phyloP scores from a whole-genome alignment of 2,113 vertebrate genomes.

The Gadus macrocephalus region DNA sequence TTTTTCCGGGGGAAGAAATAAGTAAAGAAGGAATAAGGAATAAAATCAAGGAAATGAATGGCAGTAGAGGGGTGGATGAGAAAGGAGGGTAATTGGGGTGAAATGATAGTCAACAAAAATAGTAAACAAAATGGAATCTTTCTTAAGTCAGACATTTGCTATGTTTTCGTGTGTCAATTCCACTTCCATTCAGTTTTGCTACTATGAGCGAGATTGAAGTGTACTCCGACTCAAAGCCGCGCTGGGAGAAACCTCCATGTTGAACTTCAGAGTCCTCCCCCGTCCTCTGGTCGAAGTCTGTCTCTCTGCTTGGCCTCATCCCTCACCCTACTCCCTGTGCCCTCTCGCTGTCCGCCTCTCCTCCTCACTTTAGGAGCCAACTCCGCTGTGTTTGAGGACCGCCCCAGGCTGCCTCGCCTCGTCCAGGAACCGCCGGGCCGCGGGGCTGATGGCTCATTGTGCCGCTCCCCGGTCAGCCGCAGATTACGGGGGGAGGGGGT shows the following conservation, averaged over 20 bases:
- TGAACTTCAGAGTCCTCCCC: not conserved
- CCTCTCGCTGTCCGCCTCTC: conserved; percentile 37
- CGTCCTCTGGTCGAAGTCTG: not conserved
- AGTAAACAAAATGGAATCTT: too few relatives aligned
- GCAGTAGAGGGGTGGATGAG: not conserved
- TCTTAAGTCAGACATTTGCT: not conserved
- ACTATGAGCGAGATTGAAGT: too few relatives aligned
- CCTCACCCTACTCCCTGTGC: conserved; percentile 27
- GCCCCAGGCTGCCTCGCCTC: too few relatives aligned
- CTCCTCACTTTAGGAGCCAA: not conserved
- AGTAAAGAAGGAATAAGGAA: not conserved
- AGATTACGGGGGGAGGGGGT: conserved; percentile 35
- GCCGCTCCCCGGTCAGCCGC: conserved; percentile 31
- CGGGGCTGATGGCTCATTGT: conserved; percentile 16
- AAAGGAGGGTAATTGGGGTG: not conserved
- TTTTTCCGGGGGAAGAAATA: not conserved
- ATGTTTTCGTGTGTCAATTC: too few relatives aligned
- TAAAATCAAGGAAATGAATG: not conserved
- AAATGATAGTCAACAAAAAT: not conserved
- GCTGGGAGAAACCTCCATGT: too few relatives aligned
- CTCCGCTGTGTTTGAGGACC: not conserved
- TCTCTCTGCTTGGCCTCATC: not conserved
- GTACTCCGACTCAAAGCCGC: too few relatives aligned
- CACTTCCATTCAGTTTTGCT: too few relatives aligned
- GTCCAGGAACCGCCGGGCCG: too few relatives aligned